These are phyloP conservation scores for Oxycera nigricornis DNA, from an alignment of 2,888 invertebrate species.

Conservation along the genomic window DNA sequence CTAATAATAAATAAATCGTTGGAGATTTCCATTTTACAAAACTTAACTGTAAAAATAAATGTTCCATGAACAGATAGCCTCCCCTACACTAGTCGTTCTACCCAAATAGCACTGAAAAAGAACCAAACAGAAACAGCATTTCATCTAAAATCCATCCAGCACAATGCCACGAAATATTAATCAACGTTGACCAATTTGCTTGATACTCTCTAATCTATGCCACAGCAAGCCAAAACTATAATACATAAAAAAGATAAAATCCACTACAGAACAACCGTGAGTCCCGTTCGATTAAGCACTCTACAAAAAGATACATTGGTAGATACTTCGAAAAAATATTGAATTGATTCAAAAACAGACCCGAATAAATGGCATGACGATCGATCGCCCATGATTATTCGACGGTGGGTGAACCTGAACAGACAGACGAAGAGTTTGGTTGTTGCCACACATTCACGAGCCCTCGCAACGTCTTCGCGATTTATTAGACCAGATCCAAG, in stretches of 20 bases:
- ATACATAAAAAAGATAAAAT: background rate
- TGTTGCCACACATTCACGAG: background rate
- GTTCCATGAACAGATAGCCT: too few species aligned
- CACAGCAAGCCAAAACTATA: background rate
- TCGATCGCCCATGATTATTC: background rate
- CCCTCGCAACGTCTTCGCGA: background rate
- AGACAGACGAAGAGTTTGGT: background rate
- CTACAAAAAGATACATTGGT: background rate
- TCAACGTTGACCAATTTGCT: background rate
- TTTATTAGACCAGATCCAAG: conserved; percentile 11
- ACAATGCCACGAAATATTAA: background rate
- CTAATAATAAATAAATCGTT: too few species aligned
- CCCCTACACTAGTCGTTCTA: background rate
- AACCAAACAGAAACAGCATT: background rate
- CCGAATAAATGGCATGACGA: background rate
- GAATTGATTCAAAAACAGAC: background rate
- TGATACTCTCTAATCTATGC: background rate
- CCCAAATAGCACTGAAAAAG: background rate
- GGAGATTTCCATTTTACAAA: too few species aligned
- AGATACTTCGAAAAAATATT: background rate
- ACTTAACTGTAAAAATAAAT: too few species aligned
- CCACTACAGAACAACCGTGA: background rate
- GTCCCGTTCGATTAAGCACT: background rate
- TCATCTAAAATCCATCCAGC: background rate
- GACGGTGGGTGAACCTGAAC: background rate